Base-by-base conservation (phyloP, 1,140 invertebrate species). In the Eubasilissa regina region DNA sequence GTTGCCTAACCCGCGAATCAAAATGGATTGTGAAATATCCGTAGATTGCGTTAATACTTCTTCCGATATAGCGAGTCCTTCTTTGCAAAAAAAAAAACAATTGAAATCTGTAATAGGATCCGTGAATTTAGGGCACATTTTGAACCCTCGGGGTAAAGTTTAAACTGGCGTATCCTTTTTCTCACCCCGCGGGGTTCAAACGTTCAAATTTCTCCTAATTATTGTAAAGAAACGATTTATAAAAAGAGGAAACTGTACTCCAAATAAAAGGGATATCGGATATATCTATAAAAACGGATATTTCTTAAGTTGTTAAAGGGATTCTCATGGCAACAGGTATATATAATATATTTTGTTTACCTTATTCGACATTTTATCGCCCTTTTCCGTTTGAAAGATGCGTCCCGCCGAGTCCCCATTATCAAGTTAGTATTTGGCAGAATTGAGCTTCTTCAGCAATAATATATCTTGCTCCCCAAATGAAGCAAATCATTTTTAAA, bases 121-220 rank as follows among this genome's bases (percentile, higher is more conserved):
- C 66, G 48, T 43, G 66, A 78, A 78, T 78, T 78, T 78, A 70
- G 76, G 62, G 76, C 76, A 77, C 21, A 56, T 51, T 80, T 62
- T 80, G 77, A 80, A 80, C 79, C 79, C 75, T 43, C 21, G 73
- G 73, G 76, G 76, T 78, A 75, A 75, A 80, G 73, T 75, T 80
- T 80, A 80, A 77, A 64, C 60, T 72, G 66, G 25, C 58, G 68
- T 64, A 76, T 68, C 79, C 79, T 70, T 73, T 72, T 77, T 80
- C 58, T 80, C 66, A 74, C 75, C 68, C 75, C 58, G 25, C 53
- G 74, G 74, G 72, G 68, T 74, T 74, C 75, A 79, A 80, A 64
- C 47, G 47, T 60, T 80, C 79, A 74, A 74, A 80, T 80, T 80
- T 80, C 79, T 80, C 68, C 75, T 77, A 80, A 80, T 80, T 80